Conservation (phyloP, 2,888 invertebrate species). For the Nomada fucata region DNA sequence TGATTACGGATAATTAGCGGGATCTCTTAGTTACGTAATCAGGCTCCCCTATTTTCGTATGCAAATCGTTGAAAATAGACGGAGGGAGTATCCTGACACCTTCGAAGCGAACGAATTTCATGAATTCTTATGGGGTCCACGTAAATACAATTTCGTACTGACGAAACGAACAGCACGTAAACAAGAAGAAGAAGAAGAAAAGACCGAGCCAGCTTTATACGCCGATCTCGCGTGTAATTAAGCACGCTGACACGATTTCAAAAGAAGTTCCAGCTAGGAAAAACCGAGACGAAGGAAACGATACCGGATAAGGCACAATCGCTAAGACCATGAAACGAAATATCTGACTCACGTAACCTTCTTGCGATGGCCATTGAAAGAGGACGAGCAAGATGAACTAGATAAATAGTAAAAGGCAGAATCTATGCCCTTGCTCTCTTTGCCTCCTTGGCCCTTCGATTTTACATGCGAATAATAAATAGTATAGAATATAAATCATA, state of each 20-base stretch:
- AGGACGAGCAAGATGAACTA: conserved; percentile 28
- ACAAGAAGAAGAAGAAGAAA: not conserved
- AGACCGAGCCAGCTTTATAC: not conserved
- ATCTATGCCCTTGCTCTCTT: not conserved
- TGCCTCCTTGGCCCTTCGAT: too few relatives aligned
- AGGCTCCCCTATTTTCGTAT: conserved; percentile 12
- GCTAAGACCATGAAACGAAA: not conserved
- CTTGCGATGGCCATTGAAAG: conserved; percentile 34
- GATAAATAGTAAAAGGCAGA: conserved; percentile 21
- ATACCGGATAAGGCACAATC: conserved; percentile 59
- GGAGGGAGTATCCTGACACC: not conserved
- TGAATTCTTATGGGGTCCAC: too few relatives aligned
- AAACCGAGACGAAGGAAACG: conserved; percentile 47
- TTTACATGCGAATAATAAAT: too few relatives aligned
- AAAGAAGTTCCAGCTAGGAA: conserved; percentile 34
- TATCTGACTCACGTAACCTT: conserved; percentile 49
- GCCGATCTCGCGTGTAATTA: conserved; percentile 2
- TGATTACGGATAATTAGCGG: conserved; percentile 70
- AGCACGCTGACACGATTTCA: conserved; percentile 52
- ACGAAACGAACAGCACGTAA: too few relatives aligned
- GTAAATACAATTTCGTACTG: too few relatives aligned
- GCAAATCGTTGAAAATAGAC: conserved; percentile 16
- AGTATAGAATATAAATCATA: too few relatives aligned
- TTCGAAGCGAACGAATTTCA: not conserved
- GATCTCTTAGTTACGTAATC: conserved; percentile 36